Conservation (phyloP, 2,113 vertebrate genomes). For the cat (Felis catus) region F.catus_Fca126_mat1.0 CM031416.1:124408001-124408500, state of each 20-base stretch:
- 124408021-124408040: not conserved
- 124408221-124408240: not conserved
- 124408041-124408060: slow-evolving; percentile 3
- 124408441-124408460: not conserved
- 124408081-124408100: slow-evolving; percentile 38
- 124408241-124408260: slow-evolving; percentile 24
- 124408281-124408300: not conserved
- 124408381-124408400: not conserved
- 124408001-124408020: slow-evolving; percentile 39
- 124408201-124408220: not conserved
- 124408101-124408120: slow-evolving; percentile 62
- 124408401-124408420: accelerated
- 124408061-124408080: slow-evolving; percentile 49
- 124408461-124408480: not conserved
- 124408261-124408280: not conserved
- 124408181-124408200: not conserved
- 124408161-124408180: slow-evolving; percentile 24
- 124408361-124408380: not conserved
- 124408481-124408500: not conserved
- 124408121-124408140: slow-evolving; percentile 48
- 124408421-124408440: not conserved
- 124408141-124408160: slow-evolving; percentile 28
- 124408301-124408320: not conserved
- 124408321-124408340: not conserved
- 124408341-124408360: not conserved